Evolutionary conservation across 2,797 vertebrate species (phyloP), one percentile per base, ranked within the genome.

Genomic region (Falco columbarius): DNA sequence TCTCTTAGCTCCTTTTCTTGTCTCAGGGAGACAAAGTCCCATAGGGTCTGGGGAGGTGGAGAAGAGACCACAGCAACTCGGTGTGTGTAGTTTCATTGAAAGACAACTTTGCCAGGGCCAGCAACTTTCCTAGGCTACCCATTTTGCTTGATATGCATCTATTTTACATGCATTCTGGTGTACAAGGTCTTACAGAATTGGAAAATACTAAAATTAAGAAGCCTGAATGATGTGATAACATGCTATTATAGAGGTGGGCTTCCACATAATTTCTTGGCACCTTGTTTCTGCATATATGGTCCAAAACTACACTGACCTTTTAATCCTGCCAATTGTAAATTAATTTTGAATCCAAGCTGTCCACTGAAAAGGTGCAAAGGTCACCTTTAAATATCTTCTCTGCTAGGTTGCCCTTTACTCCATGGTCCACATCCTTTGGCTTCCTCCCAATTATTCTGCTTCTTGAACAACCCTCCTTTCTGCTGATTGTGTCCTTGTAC

Each of bases 371-470:
- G 51, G 79, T 91, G 42, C 72, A 93, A 93, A 94, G 72, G 86
- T 85, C 84, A 89, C 68, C 23, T 92, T 81, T 83, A 89, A 97
- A 87, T 49, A 83, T 65, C 47, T 95, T 42, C 42, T 72, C 42
- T 81, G 58, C 72, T 90, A 63, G 61, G 11, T 10, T 87, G 38
- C 51, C 58, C 75, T 96, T 94, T 91, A 85, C 47, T 90, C 92
- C 51, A 59, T 20, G 51, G 75, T 92, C 58, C 47, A 75, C 8
- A 70, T 88, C 38, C 68, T 91, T 68, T 73, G 61, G 54, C 85
- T 94, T 89, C 42, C 65, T 93, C 42, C 81, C 54, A 67, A 76
- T 92, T 94, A 89, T 88, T 94, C 58, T 86, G 68, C 74, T 92
- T 77, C 56, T 89, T 56, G 77, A 76, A 59, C 40, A 84, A 18